A percentile compares a stretch with the other conserved stretches of the same genome.
These are phyloP conservation scores for Armadillidium nasatum DNA, from an alignment of 1,140 invertebrate genomes.

Conservation along the genomic window DNA sequence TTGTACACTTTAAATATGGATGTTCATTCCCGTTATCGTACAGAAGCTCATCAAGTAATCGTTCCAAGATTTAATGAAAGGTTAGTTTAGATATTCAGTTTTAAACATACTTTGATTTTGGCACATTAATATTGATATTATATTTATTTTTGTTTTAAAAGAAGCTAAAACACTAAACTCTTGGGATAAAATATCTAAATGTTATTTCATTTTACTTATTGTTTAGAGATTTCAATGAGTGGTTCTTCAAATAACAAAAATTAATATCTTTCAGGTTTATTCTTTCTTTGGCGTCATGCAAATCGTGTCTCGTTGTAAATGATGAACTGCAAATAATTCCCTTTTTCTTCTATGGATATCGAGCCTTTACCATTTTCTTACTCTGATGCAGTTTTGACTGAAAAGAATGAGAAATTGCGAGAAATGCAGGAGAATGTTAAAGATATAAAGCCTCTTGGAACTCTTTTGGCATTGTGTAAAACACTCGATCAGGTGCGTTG, in stretches of 20 bases:
- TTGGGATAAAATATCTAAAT: too few species aligned
- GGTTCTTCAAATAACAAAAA: too few species aligned
- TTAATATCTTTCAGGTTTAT: conserved; percentile 63
- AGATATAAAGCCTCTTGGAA: conserved; percentile 85
- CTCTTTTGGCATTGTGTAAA: conserved; percentile 82
- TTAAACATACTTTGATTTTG: neutral
- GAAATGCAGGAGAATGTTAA: conserved; percentile 69
- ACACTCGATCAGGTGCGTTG: conserved; percentile 79
- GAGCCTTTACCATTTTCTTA: conserved; percentile 61
- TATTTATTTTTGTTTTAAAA: too few species aligned
- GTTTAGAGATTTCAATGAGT: too few species aligned
- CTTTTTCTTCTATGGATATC: conserved; percentile 77
- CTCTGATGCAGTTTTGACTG: conserved; percentile 29
- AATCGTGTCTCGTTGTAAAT: conserved; percentile 85
- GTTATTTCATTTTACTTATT: too few species aligned
- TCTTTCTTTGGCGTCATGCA: conserved; percentile 80
- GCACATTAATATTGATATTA: neutral
- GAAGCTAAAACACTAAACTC: too few species aligned
- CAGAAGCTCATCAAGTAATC: conserved; percentile 88
- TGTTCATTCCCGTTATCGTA: conserved; percentile 53
- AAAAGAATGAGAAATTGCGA: conserved; percentile 58
- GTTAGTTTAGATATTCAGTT: conserved; percentile 46
- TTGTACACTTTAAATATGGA: too few species aligned
- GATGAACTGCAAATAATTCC: conserved; percentile 89
- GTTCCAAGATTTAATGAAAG: conserved; percentile 94